phyloP scores from a whole-genome alignment of 2,888 invertebrate genomes.

The Harpalus rubripes region DNA sequence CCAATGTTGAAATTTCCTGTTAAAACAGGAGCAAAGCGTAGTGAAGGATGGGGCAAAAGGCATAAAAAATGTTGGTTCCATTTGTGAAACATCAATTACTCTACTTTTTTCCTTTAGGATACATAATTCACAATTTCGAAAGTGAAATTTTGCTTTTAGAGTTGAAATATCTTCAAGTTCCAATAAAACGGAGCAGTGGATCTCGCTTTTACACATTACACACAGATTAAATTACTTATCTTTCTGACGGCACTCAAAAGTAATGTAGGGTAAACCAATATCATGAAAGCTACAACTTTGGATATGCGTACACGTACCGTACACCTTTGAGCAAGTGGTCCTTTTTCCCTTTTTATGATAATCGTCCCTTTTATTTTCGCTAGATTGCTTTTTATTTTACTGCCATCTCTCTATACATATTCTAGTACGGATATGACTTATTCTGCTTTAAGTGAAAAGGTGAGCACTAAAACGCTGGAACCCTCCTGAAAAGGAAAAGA shows the following conservation, averaged over 20 bases:
- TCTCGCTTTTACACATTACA: constrained; percentile 38
- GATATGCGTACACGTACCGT: constrained; percentile 10
- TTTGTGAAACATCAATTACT: constrained; percentile 37
- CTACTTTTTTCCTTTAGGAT: constrained; percentile 54
- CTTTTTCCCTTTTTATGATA: constrained; percentile 8
- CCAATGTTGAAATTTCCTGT: constrained; percentile 30
- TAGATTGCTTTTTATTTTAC: constrained; percentile 26
- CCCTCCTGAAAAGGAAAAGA: too few relatives aligned
- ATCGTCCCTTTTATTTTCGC: constrained; percentile 10
- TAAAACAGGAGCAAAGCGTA: background rate
- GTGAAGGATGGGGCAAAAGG: constrained; percentile 13
- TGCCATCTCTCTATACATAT: background rate
- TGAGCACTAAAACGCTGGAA: background rate
- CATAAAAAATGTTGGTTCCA: constrained; percentile 29
- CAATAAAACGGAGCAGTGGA: constrained; percentile 52
- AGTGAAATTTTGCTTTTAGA: constrained; percentile 41
- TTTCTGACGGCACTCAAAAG: constrained; percentile 61
- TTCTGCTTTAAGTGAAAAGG: background rate
- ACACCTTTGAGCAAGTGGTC: constrained; percentile 6
- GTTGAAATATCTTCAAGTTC: constrained; percentile 45
- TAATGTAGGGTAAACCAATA: constrained; percentile 64
- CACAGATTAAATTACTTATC: constrained; percentile 61
- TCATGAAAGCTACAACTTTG: constrained; percentile 40
- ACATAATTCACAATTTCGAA: constrained; percentile 53
- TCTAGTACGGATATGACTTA: background rate